These are phyloP conservation scores for Palaemon carinicauda DNA, from an alignment of 1,140 invertebrate genomes.

Conservation along the genomic window DNA sequence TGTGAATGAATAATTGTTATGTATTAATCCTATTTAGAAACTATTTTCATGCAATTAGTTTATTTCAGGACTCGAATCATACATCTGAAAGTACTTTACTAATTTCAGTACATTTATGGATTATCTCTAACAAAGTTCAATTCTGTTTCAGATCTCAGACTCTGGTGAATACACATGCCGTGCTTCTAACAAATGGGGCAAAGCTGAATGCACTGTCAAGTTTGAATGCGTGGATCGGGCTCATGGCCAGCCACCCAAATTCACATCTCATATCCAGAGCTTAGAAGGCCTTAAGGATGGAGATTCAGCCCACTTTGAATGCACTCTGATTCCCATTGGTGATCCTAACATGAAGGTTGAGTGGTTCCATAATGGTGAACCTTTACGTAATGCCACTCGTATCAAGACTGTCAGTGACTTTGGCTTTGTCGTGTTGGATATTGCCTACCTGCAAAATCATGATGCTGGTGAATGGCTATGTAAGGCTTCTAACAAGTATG, in stretches of 20 bases:
- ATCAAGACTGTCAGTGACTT: conserved; percentile 96
- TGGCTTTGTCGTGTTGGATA: conserved; percentile 94
- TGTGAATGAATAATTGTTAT: background rate
- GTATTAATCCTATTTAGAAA: background rate
- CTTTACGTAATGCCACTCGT: conserved; percentile 84
- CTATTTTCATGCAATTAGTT: background rate
- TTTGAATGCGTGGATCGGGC: conserved; percentile 85
- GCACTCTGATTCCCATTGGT: conserved; percentile 87
- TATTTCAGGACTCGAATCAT: background rate
- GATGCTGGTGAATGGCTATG: conserved; percentile 94
- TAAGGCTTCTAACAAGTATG: conserved; percentile 86
- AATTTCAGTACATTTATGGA: background rate
- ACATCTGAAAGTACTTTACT: too few species aligned
- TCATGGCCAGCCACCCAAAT: conserved; percentile 85
- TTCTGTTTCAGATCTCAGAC: conserved; percentile 77
- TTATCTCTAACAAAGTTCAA: background rate
- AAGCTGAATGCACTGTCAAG: conserved; percentile 83
- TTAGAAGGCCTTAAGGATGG: conserved; percentile 88
- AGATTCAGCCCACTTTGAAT: conserved; percentile 92
- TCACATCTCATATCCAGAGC: conserved; percentile 86
- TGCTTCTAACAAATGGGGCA: conserved; percentile 88
- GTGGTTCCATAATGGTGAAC: conserved; percentile 94
- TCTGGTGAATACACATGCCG: conserved; percentile 85
- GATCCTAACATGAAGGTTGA: conserved; percentile 94
- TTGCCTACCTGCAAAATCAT: conserved; percentile 91